A percentile compares a stretch with the other conserved stretches of the same genome.
phyloP scores from a whole-genome alignment of 2,113 vertebrate species.

The Irena cyanogastra region DNA sequence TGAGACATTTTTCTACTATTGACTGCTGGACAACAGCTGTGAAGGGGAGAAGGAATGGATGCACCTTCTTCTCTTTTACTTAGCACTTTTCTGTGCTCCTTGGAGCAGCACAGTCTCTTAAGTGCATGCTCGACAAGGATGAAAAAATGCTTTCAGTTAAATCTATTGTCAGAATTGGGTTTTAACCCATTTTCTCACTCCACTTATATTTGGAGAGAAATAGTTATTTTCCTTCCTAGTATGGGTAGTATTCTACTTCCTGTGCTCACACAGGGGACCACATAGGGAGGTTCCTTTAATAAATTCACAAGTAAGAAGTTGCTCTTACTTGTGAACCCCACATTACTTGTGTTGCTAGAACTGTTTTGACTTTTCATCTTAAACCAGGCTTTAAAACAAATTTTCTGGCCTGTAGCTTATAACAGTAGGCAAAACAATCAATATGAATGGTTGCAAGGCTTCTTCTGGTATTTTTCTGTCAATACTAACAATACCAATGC shows the following conservation, averaged over 20 bases:
- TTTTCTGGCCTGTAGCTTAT: neutral
- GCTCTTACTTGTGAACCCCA: neutral
- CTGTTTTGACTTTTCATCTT: neutral
- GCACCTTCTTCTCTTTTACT: neutral
- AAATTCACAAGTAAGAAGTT: neutral
- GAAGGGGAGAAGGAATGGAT: neutral
- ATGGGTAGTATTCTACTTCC: neutral
- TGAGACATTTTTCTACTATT: neutral
- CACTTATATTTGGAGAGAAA: neutral
- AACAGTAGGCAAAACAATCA: neutral
- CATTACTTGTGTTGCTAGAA: neutral
- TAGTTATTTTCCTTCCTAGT: neutral
- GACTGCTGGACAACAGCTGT: neutral
- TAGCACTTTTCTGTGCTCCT: neutral
- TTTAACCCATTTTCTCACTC: neutral
- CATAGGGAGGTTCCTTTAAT: neutral
- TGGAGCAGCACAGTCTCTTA: neutral
- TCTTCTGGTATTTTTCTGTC: neutral
- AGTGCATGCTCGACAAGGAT: fast-evolving
- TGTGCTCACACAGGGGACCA: no score
- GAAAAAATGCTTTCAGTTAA: neutral
- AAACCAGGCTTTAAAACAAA: neutral
- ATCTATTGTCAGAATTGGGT: neutral
- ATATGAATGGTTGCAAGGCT: neutral
- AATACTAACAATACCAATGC: neutral